Conservation (phyloP, 2,113 vertebrate species). For the Chloebia gouldiae region DNA sequence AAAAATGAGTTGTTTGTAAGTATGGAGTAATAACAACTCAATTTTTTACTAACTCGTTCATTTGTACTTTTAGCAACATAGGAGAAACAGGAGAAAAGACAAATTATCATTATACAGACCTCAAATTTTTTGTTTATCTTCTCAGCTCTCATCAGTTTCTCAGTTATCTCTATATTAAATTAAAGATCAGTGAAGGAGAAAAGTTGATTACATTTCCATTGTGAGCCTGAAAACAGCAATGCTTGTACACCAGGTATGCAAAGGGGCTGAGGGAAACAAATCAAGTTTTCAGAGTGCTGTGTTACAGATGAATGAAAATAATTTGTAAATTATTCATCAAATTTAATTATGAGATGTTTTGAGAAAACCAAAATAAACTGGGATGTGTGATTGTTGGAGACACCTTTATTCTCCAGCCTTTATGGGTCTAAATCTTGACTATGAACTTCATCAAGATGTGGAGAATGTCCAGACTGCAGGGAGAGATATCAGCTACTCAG, state of each 20-base stretch:
- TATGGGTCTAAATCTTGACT: neutral
- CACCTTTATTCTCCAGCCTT: neutral
- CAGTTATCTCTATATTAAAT: conserved; percentile 18
- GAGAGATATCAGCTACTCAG: neutral
- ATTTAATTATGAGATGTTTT: neutral
- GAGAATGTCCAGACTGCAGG: neutral
- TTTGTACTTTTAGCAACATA: neutral
- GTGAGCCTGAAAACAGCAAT: neutral
- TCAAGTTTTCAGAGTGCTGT: neutral
- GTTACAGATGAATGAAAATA: neutral
- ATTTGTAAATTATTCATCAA: neutral
- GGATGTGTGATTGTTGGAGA: neutral
- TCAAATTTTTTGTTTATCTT: neutral
- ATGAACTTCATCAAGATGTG: neutral
- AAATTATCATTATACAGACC: neutral
- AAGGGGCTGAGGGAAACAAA: neutral
- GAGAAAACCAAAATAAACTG: neutral
- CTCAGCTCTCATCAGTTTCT: neutral
- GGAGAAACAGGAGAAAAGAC: neutral
- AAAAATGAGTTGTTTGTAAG: neutral
- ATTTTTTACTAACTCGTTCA: neutral
- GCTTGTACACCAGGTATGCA: neutral
- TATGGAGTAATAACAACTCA: neutral
- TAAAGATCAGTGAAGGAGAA: conserved; percentile 34
- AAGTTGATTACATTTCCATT: conserved; percentile 18